Base-by-base conservation (phyloP, 2,888 invertebrate genomes). In the Apamea sordens region DNA sequence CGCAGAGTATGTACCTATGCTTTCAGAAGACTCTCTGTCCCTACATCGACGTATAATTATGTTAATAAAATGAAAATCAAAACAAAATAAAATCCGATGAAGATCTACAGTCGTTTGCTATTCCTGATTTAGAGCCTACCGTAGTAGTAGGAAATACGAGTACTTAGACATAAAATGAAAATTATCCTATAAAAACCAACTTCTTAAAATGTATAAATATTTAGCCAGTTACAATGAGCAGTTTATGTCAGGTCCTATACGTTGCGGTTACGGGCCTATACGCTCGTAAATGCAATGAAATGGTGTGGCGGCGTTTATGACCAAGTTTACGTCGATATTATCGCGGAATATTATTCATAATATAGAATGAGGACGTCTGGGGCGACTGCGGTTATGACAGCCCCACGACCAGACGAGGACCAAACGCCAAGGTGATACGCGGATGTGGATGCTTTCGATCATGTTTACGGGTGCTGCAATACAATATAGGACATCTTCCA, bases 301-400 rank as follows among this genome's bases (percentile, higher is more conserved):
- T 89, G 87, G 84, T 87, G 88, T 86, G 87, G 86, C 83, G 83
- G 83, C 79, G 88, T 89, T 90, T 82, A 86, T 84, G 85, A 80
- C 83, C 76, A 64, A 85, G 89, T 89, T 90, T 91, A 89, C 85
- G 85, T 80, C 81, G 89, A 90, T 90, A 89, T 91, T 93, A 92
- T 92, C 92, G 87, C 84, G 81, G 74, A 85, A 83, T 89, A 91
- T 92, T 94, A 93, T 93, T 92, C 93, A 92, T 93, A 92, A 90
- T 88, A 92, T 92, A 92, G 89, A 93, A 93, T 91, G 92, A 89
- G 93, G 92, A 92, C 93, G 92, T 91, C 92, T 93, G 91, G 90
- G 89, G 80, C 83, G 86, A 89, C 80, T 89, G 89, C 85, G 86
- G 89, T 88, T 88, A 82, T 88, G 90, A 86, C 86, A 87, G 81